A percentile compares a stretch with the other conserved stretches of the same genome.
These are phyloP conservation scores for Listronotus bonariensis DNA, from an alignment of 1,140 invertebrate genomes.

Conservation along the genomic window DNA sequence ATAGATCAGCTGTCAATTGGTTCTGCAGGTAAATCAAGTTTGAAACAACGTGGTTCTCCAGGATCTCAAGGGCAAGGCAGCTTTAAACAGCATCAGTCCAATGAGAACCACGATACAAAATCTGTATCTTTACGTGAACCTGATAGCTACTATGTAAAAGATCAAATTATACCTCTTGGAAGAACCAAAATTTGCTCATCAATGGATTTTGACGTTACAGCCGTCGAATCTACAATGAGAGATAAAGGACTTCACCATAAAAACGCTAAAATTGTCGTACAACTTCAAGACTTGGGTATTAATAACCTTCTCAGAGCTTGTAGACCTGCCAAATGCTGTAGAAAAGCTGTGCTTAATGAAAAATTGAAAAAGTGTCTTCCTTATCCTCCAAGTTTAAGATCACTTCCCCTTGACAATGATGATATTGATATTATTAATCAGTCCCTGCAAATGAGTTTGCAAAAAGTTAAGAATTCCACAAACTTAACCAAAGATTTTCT, in stretches of 20 bases:
- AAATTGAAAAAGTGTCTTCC: constrained; percentile 41
- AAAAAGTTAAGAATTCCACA: constrained; percentile 40
- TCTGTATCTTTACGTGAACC: not conserved
- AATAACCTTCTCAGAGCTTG: constrained; percentile 42
- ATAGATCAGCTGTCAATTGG: too few species aligned
- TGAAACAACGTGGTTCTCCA: too few species aligned
- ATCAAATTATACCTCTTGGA: constrained; percentile 31
- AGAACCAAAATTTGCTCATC: constrained; percentile 44
- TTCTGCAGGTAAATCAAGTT: not conserved
- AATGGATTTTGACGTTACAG: constrained; percentile 42
- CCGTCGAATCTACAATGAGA: constrained; percentile 28
- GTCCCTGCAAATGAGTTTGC: constrained; percentile 40
- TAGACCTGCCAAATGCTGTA: constrained; percentile 47
- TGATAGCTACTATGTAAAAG: constrained; percentile 6
- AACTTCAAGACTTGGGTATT: constrained; percentile 41
- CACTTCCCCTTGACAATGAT: constrained; percentile 42
- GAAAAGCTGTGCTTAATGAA: constrained; percentile 45
- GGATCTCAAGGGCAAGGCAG: too few species aligned
- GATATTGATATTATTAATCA: constrained; percentile 42
- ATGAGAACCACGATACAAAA: too few species aligned
- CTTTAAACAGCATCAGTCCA: too few species aligned
- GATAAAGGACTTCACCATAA: constrained; percentile 35
- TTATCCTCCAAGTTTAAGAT: constrained; percentile 44
- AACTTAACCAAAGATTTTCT: constrained; percentile 20
- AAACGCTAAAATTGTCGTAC: constrained; percentile 34